A percentile compares a stretch with the other conserved stretches of the same genome.
Evolutionary conservation across 2,797 vertebrate genomes (phyloP).

Genomic region (Artibeus jamaicensis): DNA sequence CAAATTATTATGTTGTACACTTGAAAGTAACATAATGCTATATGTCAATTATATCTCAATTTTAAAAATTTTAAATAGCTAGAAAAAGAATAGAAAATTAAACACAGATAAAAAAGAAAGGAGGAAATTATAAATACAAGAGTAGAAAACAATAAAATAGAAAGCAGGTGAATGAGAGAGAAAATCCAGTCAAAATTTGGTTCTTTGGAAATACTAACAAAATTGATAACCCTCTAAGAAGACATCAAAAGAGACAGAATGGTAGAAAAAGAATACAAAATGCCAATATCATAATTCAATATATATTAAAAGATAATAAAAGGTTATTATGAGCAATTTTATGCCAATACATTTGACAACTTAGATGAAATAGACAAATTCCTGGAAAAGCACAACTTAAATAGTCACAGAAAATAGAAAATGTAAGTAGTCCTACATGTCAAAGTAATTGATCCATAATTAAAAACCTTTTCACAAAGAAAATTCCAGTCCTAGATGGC

Average conservation of each 20-base stretch:
- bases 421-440: background rate
- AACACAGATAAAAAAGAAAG: background rate
- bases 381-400: background rate
- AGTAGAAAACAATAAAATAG: background rate
- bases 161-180: background rate
- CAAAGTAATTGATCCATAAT: slow-evolving; percentile 10
- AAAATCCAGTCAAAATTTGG: background rate
- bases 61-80: background rate
- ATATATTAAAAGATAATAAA: background rate
- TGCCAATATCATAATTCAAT: background rate
- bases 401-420: background rate
- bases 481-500: background rate
- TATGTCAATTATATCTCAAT: background rate
- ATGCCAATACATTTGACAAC: background rate
- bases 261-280: background rate
- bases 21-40: background rate
- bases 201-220: background rate
- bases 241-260: background rate
- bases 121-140: background rate
- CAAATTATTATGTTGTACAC: background rate
- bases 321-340: background rate
- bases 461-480: background rate
- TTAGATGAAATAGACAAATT: background rate
- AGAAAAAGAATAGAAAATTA: background rate
- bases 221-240: background rate